phyloP scores from a whole-genome alignment of 2,888 invertebrate genomes.

The Himalopsyche anomala region DNA sequence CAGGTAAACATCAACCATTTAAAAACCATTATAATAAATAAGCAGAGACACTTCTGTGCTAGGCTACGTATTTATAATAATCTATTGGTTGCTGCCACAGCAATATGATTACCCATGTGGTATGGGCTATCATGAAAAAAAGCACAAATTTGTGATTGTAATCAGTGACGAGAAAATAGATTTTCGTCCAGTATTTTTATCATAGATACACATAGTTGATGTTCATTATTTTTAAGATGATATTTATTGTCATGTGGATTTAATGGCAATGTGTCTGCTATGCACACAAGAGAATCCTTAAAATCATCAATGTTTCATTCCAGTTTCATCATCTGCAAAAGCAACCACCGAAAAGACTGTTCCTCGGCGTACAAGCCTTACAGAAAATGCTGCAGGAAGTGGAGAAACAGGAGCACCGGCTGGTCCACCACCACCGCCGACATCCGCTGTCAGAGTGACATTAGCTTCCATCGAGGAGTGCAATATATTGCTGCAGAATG shows the following conservation, averaged over 20 bases:
- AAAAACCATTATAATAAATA: neutral
- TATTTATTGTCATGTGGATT: no score
- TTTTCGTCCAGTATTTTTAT: no score
- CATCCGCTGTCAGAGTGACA: slow-evolving; percentile 84
- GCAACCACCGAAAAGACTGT: slow-evolving; percentile 11
- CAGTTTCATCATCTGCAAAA: slow-evolving; percentile 13
- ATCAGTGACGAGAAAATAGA: no score
- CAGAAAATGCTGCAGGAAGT: slow-evolving; percentile 67
- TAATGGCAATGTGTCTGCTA: no score
- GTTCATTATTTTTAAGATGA: no score
- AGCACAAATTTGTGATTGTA: no score
- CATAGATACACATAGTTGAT: no score
- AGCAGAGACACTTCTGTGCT: neutral
- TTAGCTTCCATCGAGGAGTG: slow-evolving; percentile 86
- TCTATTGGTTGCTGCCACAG: no score
- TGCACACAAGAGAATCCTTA: no score
- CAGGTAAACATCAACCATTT: neutral
- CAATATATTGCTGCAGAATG: slow-evolving; percentile 87
- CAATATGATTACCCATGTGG: no score
- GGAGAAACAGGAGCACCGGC: slow-evolving; percentile 69
- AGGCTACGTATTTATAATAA: no score
- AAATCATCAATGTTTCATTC: neutral
- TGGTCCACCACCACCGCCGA: slow-evolving; percentile 73
- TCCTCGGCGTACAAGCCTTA: slow-evolving; percentile 62
- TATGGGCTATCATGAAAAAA: no score